Evolutionary conservation across 2,888 invertebrate species (phyloP).

Genomic region (Torymus aiolomorphi): DNA sequence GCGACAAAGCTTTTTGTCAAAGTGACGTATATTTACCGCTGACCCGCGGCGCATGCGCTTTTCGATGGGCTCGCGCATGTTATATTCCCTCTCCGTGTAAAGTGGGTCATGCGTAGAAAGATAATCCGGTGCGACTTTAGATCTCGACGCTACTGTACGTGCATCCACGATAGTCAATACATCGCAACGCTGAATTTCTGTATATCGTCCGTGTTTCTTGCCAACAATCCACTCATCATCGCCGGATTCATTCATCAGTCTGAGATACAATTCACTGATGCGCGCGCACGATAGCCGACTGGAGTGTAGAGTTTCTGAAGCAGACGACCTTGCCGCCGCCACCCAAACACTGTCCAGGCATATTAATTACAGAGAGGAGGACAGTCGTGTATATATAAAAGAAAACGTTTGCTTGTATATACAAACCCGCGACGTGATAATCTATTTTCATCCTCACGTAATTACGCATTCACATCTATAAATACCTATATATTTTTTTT

Average conservation of each 20-base stretch:
- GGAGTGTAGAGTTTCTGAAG: constrained; percentile 7
- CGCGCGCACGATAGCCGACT: not conserved
- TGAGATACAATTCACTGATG: no score
- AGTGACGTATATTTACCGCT: not conserved
- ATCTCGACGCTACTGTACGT: not conserved
- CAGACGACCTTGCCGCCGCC: constrained; percentile 21
- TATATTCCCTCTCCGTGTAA: not conserved
- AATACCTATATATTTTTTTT: no score
- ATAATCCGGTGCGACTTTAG: constrained; percentile 4
- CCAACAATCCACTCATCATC: no score
- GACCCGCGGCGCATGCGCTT: constrained; percentile 4
- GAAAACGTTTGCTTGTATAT: not conserved
- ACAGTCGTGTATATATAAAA: not conserved
- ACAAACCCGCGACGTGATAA: not conserved
- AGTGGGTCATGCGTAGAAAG: constrained; percentile 27
- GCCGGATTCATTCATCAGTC: no score
- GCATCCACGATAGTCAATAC: no score
- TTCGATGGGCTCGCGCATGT: no score
- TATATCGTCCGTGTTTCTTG: no score
- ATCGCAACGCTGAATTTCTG: no score
- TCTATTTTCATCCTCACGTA: no score
- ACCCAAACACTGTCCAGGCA: not conserved
- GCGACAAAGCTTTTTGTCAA: constrained; percentile 18
- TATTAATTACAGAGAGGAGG: constrained; percentile 25
- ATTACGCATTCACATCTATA: no score